Percentiles rank a stretch among this genome's conserved stretches.
Evolutionary conservation across 2,113 vertebrate species (phyloP).

Genomic region (Ibidorhyncha struthersii): DNA sequence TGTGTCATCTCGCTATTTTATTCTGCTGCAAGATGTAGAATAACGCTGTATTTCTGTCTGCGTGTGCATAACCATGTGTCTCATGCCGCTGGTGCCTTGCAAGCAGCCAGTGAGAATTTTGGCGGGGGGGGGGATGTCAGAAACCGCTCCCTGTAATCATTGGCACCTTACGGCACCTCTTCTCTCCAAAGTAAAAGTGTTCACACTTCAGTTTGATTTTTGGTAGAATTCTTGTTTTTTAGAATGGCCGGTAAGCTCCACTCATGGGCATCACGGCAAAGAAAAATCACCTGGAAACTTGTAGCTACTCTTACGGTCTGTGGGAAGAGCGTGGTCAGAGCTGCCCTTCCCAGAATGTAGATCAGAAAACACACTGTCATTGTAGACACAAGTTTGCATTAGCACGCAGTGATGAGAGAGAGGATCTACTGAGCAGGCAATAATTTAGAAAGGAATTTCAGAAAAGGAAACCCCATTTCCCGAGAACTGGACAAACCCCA

Average conservation of each 20-base stretch:
- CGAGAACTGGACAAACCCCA: not conserved
- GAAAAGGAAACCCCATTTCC: not conserved
- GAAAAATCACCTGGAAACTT: not conserved
- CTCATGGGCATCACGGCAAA: not conserved
- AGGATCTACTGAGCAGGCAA: not conserved
- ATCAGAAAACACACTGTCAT: not conserved
- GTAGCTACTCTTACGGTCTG: not conserved
- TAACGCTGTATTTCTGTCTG: not conserved
- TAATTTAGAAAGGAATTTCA: not conserved
- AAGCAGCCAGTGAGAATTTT: not conserved
- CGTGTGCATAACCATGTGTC: not conserved
- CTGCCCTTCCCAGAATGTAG: not conserved
- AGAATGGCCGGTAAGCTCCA: not conserved
- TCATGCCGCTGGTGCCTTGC: not conserved
- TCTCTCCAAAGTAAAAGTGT: not conserved
- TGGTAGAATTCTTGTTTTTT: not conserved
- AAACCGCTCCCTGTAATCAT: not conserved
- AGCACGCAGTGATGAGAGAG: rapidly evolving
- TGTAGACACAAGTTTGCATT: not conserved
- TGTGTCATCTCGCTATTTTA: not conserved
- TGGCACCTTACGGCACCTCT: rapidly evolving
- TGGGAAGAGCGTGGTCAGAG: not conserved
- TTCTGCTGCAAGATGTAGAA: not conserved
- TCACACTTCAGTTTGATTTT: not conserved
- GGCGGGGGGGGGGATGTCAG: not conserved